Conservation (phyloP, 2,888 invertebrate species). For the Branchellion lobata region DNA sequence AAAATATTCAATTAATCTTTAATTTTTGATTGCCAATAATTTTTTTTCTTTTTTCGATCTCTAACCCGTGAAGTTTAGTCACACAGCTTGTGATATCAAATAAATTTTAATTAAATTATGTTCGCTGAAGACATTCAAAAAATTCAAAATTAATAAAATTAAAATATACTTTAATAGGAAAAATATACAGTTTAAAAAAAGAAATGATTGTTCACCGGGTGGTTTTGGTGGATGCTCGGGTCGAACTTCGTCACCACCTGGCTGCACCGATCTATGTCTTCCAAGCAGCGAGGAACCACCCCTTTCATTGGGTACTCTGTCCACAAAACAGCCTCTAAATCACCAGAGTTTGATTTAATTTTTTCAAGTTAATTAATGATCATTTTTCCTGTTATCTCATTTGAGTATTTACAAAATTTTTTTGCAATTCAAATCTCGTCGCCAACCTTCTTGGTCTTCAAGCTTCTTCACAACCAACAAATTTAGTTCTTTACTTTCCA, state of each 20-base stretch:
- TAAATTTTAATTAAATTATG: too few species aligned
- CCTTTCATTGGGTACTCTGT: not conserved
- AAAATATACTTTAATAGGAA: too few species aligned
- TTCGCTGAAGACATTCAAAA: too few species aligned
- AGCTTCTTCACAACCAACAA: too few species aligned
- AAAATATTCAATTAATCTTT: not conserved
- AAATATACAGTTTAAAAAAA: too few species aligned
- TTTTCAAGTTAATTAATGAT: not conserved
- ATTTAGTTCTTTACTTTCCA: too few species aligned
- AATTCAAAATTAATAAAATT: too few species aligned
- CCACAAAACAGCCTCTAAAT: not conserved
- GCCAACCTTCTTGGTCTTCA: not conserved
- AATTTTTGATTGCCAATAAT: not conserved
- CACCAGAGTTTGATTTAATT: not conserved
- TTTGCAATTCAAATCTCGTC: not conserved
- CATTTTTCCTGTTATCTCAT: not conserved
- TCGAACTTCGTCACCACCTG: conserved; percentile 96
- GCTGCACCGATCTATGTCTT: conserved; percentile 84
- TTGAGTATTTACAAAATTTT: not conserved
- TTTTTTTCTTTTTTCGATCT: not conserved
- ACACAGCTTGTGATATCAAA: too few species aligned
- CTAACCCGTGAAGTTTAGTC: too few species aligned
- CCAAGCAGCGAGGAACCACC: conserved; percentile 93
- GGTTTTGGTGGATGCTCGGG: conserved; percentile 84
- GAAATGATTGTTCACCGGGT: conserved; percentile 81